Conservation (phyloP, 1,140 invertebrate genomes). For the Drosophila nebulosa region DNA sequence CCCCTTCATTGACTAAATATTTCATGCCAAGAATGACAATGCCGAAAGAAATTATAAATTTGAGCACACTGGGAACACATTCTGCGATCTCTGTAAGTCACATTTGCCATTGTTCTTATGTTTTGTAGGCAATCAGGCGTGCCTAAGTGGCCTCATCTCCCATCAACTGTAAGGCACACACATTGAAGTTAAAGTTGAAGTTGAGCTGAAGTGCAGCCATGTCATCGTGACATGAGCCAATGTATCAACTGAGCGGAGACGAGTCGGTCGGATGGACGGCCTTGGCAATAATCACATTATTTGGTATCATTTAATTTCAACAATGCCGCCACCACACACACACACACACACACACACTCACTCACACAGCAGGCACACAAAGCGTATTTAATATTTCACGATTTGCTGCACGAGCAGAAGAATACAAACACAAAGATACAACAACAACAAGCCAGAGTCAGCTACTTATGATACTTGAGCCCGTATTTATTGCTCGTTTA, state of each 20-base stretch:
- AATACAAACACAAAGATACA: slow-evolving; percentile 39
- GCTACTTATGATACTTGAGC: slow-evolving; percentile 59
- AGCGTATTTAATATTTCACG: slow-evolving; percentile 72
- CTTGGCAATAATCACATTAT: slow-evolving; percentile 67
- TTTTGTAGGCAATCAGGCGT: slow-evolving; percentile 63
- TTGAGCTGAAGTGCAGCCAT: slow-evolving; percentile 33
- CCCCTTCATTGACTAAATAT: slow-evolving; percentile 65
- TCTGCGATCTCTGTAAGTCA: slow-evolving; percentile 15
- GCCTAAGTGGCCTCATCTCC: slow-evolving; percentile 46
- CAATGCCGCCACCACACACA: slow-evolving; percentile 33
- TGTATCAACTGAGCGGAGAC: neutral
- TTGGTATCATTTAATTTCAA: slow-evolving; percentile 70
- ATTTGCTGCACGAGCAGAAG: slow-evolving; percentile 54
- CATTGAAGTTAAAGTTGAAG: slow-evolving; percentile 61
- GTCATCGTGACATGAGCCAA: slow-evolving; percentile 42
- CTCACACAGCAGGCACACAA: neutral
- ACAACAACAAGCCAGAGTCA: slow-evolving; percentile 43
- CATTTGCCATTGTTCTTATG: slow-evolving; percentile 32
- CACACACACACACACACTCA: neutral
- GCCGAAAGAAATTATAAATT: slow-evolving; percentile 51
- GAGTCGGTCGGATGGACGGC: no score
- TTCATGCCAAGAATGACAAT: slow-evolving; percentile 42
- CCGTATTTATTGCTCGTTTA: slow-evolving; percentile 66
- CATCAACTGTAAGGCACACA: slow-evolving; percentile 47
- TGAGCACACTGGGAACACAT: slow-evolving; percentile 7